Conservation (phyloP, 2,797 vertebrate species). For the Girardinus metallicus region DNA sequence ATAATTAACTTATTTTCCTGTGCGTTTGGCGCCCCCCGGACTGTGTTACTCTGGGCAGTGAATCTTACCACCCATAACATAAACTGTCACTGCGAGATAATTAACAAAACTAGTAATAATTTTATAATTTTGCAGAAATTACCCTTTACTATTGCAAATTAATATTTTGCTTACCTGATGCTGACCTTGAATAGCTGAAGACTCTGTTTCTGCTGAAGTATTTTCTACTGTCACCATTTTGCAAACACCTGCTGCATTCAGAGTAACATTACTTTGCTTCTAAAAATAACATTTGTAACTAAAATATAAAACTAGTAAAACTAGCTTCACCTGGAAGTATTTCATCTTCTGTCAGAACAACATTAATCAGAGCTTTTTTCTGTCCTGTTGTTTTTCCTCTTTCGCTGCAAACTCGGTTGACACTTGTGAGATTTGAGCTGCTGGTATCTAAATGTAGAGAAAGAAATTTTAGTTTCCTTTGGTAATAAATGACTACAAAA, state of each 20-base stretch:
- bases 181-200: constrained; percentile 16
- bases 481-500: not conserved
- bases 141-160: not conserved
- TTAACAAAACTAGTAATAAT: not conserved
- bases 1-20: not conserved
- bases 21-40: not conserved
- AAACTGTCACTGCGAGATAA: not conserved
- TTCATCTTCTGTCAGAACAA: constrained; percentile 71
- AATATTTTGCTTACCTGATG: constrained; percentile 45
- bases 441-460: constrained; percentile 22
- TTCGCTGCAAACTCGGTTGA: constrained; percentile 42
- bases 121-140: not conserved
- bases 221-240: constrained; percentile 76
- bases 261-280: not conserved
- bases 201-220: constrained; percentile 38
- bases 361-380: constrained; percentile 67
- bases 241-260: constrained; percentile 60
- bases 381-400: constrained; percentile 34
- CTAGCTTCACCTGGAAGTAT: constrained; percentile 71
- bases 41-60: not conserved
- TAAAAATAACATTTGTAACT: not conserved
- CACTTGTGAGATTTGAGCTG: constrained; percentile 24
- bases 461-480: not conserved
- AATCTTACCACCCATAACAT: not conserved
- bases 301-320: not conserved